Conservation (phyloP, 2,888 invertebrate genomes). For the Drosophila lacicola region DNA sequence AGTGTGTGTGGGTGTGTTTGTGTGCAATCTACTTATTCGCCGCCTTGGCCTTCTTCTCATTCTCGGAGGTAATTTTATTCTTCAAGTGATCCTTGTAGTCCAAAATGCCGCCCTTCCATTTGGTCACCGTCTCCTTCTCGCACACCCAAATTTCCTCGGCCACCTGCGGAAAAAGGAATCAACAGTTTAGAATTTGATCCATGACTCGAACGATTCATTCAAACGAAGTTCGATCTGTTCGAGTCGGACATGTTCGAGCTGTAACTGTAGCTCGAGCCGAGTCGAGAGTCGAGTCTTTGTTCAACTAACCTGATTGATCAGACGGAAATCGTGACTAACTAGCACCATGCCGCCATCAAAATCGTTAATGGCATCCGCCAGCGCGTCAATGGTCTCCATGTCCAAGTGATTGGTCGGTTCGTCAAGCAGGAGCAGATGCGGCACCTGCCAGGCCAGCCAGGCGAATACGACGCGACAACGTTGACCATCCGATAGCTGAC, state of each 20-base stretch:
- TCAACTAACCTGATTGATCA: conserved; percentile 95
- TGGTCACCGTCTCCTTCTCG: conserved; percentile 97
- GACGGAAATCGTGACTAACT: conserved; percentile 99
- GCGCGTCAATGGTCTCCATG: conserved; percentile 99
- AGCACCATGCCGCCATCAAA: conserved; percentile 99
- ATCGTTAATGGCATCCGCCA: conserved; percentile 98
- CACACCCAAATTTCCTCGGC: conserved; percentile 99
- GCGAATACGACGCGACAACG: conserved; percentile 99
- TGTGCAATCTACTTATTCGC: conserved; percentile 54
- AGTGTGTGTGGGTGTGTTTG: background rate
- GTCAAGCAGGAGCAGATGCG: conserved; percentile 94
- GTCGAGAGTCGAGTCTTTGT: too few species aligned
- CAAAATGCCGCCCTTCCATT: conserved; percentile 98
- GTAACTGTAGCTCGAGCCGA: too few species aligned
- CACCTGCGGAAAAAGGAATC: conserved; percentile 88
- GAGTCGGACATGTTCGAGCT: too few species aligned
- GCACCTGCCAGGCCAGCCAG: conserved; percentile 98
- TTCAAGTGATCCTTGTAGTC: conserved; percentile 98
- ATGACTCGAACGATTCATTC: too few species aligned
- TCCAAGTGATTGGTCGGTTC: conserved; percentile 97
- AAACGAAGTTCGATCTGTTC: too few species aligned
- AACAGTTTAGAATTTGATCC: too few species aligned
- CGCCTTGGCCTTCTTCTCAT: conserved; percentile 78
- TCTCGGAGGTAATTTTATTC: conserved; percentile 90
- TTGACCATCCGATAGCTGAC: conserved; percentile 96